Conservation (phyloP, 2,113 vertebrate species). For the Isichthys henryi region DNA sequence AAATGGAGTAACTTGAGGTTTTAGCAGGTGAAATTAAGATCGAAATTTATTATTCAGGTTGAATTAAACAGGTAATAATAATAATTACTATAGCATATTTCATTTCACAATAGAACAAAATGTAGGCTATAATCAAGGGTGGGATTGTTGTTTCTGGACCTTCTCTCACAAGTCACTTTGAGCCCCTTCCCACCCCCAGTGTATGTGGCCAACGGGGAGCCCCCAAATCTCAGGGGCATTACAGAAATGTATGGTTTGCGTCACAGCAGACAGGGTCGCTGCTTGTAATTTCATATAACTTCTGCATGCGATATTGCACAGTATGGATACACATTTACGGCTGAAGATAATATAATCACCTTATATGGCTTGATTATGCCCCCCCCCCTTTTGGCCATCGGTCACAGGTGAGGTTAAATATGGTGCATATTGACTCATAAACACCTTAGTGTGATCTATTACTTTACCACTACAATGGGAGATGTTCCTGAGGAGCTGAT, state of each 20-base stretch:
- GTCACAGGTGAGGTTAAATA: not conserved
- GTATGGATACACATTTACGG: not conserved
- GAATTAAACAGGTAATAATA: not conserved
- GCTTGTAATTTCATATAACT: not conserved
- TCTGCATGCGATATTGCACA: not conserved
- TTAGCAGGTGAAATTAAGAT: not conserved
- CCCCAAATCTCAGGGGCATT: not conserved
- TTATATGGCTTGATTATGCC: not conserved
- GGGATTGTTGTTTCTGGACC: not conserved
- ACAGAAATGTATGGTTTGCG: not conserved
- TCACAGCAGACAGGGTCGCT: not conserved
- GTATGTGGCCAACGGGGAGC: not conserved
- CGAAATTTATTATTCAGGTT: not conserved
- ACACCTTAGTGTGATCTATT: not conserved
- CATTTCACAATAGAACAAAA: not conserved
- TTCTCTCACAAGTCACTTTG: not conserved
- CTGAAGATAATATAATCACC: not conserved
- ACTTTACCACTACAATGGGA: not conserved
- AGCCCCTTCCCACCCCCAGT: not conserved
- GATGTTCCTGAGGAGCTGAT: not conserved
- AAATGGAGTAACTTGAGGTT: not conserved
- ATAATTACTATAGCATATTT: not conserved
- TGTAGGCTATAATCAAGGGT: not conserved
- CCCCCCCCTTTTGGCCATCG: not conserved
- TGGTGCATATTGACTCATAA: not conserved